These are phyloP conservation scores for Spea bombifrons DNA, from an alignment of 2,113 vertebrate species.

Conservation along the genomic window DNA sequence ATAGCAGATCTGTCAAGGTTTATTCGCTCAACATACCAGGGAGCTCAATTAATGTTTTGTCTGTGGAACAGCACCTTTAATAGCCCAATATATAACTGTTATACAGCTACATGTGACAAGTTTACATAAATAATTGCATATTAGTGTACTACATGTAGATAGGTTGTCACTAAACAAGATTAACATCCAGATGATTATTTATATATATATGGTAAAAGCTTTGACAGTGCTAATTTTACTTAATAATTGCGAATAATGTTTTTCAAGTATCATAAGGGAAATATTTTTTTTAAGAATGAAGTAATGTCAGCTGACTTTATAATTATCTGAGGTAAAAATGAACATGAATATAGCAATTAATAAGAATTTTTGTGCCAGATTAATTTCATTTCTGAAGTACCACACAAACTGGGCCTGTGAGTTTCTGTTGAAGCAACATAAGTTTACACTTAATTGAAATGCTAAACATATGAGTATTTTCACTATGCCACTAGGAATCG, in stretches of 20 bases:
- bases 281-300: neutral
- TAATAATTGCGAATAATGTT: conserved; percentile 13
- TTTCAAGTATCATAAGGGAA: neutral
- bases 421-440: conserved; percentile 14
- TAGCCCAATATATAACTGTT: no score
- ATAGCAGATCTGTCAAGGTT: no score
- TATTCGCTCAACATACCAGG: no score
- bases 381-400: conserved; percentile 10
- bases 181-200: neutral
- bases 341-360: conserved; percentile 28
- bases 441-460: neutral
- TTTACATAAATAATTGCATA: no score
- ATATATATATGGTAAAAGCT: neutral
- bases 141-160: no score
- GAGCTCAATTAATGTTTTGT: no score
- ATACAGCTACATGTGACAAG: no score
- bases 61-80: no score
- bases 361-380: conserved; percentile 15
- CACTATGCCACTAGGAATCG: conserved; percentile 2
- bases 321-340: conserved; percentile 18
- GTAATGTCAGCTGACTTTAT: conserved; percentile 10
- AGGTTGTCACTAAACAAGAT: no score
- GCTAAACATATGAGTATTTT: conserved; percentile 32
- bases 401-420: neutral
- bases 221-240: conserved; percentile 3